Conservation (phyloP, 2,888 invertebrate species). For the Thalpophila matura region DNA sequence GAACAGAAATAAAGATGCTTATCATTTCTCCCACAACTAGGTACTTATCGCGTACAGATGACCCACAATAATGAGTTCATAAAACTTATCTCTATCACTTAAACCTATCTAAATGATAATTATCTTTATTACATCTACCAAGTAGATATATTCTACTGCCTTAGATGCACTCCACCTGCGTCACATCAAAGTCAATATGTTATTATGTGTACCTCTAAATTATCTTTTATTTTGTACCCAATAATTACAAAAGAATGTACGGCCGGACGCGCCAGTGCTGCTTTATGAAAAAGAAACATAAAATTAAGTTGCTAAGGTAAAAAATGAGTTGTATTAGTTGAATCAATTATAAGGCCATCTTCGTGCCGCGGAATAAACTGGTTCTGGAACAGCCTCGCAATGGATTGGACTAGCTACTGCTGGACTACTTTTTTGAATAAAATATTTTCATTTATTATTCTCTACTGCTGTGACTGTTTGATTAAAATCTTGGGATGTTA, state of each 20-base stretch:
- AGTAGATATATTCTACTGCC: conserved; percentile 14
- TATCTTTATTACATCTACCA: conserved; percentile 46
- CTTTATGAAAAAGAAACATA: conserved; percentile 68
- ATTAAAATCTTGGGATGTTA: conserved; percentile 58
- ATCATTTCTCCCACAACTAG: background rate
- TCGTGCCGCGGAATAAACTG: conserved; percentile 69
- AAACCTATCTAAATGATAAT: conserved; percentile 38
- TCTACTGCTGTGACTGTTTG: conserved; percentile 49
- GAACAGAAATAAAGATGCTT: conserved; percentile 11
- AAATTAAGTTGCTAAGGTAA: conserved; percentile 69
- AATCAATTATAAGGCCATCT: conserved; percentile 79
- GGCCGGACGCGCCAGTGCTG: conserved; percentile 62
- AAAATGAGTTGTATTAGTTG: conserved; percentile 74
- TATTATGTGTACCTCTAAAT: conserved; percentile 74
- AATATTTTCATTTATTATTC: conserved; percentile 61
- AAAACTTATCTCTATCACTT: conserved; percentile 43
- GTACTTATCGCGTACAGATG: conserved; percentile 20
- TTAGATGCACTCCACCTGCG: conserved; percentile 22
- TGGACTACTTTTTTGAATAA: conserved; percentile 55
- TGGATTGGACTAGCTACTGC: conserved; percentile 64
- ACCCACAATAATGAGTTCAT: conserved; percentile 45
- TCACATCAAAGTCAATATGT: conserved; percentile 65
- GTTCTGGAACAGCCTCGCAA: conserved; percentile 64
- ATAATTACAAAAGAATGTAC: conserved; percentile 79
- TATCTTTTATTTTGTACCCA: conserved; percentile 76